Percentiles rank a stretch among this genome's conserved stretches.
Conservation (phyloP, 2,797 vertebrate species). For the Hemibagrus guttatus region DNA sequence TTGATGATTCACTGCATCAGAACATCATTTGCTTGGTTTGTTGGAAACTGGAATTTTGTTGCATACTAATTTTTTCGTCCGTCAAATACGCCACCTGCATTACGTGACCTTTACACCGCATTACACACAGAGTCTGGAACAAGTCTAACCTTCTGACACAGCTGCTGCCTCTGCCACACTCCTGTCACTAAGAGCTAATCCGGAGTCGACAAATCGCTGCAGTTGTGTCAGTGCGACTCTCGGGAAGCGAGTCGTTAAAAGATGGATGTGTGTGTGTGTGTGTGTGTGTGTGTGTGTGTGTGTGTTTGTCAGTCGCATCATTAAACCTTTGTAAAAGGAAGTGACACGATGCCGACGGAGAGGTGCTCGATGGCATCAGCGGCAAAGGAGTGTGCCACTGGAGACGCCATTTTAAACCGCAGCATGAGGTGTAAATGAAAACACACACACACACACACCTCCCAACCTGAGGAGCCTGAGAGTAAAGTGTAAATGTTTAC, state of each 20-base stretch:
- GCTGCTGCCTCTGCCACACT: slow-evolving; percentile 33
- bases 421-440: background rate
- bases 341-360: slow-evolving; percentile 29
- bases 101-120: background rate
- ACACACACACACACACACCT: background rate
- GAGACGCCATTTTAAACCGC: slow-evolving; percentile 8
- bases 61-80: background rate
- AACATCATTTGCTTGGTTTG: background rate
- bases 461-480: slow-evolving; percentile 2
- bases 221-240: slow-evolving; percentile 34
- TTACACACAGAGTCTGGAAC: background rate
- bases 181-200: slow-evolving; percentile 38
- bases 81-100: background rate
- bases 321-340: slow-evolving; percentile 48
- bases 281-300: slow-evolving; percentile 9
- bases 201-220: slow-evolving; percentile 40
- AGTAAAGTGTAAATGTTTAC: slow-evolving; percentile 23
- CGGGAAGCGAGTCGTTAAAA: slow-evolving; percentile 34
- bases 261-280: background rate
- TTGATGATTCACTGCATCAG: background rate
- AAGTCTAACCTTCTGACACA: slow-evolving; percentile 10
- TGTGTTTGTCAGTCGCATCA: slow-evolving; percentile 32
- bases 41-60: background rate
- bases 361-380: slow-evolving; percentile 43
- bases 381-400: slow-evolving; percentile 22